Evolutionary conservation across 2,113 vertebrate species (phyloP).

Genomic region (Macrotus californicus): DNA sequence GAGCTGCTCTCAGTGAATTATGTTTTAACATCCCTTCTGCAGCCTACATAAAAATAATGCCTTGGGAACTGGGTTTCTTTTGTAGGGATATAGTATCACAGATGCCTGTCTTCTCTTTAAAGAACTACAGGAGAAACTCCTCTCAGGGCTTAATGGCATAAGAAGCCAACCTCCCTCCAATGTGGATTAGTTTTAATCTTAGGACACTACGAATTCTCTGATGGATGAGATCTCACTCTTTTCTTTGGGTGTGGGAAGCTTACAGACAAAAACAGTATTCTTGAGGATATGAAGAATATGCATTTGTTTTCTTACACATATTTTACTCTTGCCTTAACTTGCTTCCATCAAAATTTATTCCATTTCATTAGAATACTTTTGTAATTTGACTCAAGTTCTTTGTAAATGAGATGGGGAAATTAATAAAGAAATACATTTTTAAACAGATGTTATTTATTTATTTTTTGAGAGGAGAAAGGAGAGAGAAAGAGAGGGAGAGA

Average conservation of each 20-base stretch:
- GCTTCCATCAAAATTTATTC: slow-evolving; percentile 27
- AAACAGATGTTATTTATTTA: too few species aligned
- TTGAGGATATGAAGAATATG: not conserved
- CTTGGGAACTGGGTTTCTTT: not conserved
- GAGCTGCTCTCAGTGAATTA: not conserved
- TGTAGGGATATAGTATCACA: not conserved
- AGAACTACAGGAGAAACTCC: not conserved
- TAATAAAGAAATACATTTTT: not conserved
- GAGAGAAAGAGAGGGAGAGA: too few species aligned
- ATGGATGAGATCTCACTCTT: not conserved
- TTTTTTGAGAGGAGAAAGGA: too few species aligned
- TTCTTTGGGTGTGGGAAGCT: not conserved
- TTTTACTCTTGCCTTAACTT: slow-evolving; percentile 38
- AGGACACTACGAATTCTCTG: not conserved
- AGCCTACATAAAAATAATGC: not conserved
- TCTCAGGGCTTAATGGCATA: not conserved
- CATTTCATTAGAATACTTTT: slow-evolving; percentile 24
- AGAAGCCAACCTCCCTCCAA: not conserved
- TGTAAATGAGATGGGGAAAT: not conserved
- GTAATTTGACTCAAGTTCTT: not conserved
- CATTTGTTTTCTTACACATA: not conserved
- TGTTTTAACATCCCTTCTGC: not conserved
- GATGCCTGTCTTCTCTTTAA: not conserved
- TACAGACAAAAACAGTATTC: not conserved
- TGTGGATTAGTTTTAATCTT: slow-evolving; percentile 13